Evolutionary conservation across 2,888 invertebrate species (phyloP).

Genomic region (Mactromeris polynyma): DNA sequence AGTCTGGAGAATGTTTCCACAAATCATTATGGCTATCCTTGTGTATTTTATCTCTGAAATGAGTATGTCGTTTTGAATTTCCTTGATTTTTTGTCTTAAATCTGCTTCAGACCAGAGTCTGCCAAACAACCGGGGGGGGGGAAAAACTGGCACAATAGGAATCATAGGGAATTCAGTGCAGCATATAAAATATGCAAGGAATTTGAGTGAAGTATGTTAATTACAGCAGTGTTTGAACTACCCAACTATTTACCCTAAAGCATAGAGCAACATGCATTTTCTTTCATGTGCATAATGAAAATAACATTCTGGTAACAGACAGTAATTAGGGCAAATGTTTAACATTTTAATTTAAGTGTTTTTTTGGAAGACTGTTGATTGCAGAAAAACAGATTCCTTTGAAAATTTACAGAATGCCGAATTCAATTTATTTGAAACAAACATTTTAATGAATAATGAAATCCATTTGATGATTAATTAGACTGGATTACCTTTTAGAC

Average conservation of each 20-base stretch:
- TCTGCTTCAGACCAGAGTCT: not conserved
- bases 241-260: not conserved
- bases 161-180: not conserved
- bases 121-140: not conserved
- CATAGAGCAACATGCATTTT: not conserved
- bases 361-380: not conserved
- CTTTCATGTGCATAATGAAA: not conserved
- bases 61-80: conserved; percentile 43
- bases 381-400: not conserved
- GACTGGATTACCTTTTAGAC: not conserved
- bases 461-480: conserved; percentile 2
- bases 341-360: not conserved
- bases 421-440: not conserved
- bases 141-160: not conserved
- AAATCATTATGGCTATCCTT: conserved; percentile 24
- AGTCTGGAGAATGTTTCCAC: conserved; percentile 17
- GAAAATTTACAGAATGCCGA: not conserved
- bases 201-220: not conserved
- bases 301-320: not conserved
- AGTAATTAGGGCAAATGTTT: not conserved
- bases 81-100: conserved; percentile 13
- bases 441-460: not conserved
- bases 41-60: conserved; percentile 28
- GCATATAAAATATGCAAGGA: not conserved
- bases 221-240: not conserved